Evolutionary conservation across 2,113 vertebrate species (phyloP).

Genomic region (Microtus oregoni): DNA sequence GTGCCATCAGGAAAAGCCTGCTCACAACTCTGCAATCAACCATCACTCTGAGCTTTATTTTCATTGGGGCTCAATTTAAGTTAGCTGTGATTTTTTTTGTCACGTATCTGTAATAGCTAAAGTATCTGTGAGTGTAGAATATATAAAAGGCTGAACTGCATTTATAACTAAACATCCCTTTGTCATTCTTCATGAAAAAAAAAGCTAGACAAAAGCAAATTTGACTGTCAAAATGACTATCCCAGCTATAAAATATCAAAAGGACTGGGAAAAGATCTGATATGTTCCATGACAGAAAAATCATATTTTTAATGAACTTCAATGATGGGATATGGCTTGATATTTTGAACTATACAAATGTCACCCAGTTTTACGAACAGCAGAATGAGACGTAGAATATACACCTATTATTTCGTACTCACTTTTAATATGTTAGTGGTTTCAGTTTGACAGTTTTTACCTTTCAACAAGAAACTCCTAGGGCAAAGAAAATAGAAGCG

Average conservation of each 20-base stretch:
- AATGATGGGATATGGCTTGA: slow-evolving; percentile 14
- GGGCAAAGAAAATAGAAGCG: slow-evolving; percentile 28
- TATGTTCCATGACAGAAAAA: slow-evolving; percentile 22
- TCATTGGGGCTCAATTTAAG: not conserved
- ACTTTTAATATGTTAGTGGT: slow-evolving; percentile 7
- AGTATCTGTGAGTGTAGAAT: not conserved
- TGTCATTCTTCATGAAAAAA: not conserved
- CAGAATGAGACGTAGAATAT: not conserved
- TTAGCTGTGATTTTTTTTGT: not conserved
- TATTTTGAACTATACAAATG: slow-evolving; percentile 37
- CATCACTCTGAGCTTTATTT: not conserved
- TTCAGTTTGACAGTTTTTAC: slow-evolving; percentile 39
- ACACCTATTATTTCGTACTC: not conserved
- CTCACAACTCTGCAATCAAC: too few relatives aligned
- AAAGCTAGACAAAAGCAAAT: slow-evolving; percentile 8
- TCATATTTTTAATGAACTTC: slow-evolving; percentile 25
- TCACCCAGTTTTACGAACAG: not conserved
- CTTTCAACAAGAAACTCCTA: slow-evolving; percentile 48
- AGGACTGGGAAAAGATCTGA: slow-evolving; percentile 54
- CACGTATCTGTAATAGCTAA: not conserved
- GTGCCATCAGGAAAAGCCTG: not conserved
- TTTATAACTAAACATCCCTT: not conserved
- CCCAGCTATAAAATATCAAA: slow-evolving; percentile 40
- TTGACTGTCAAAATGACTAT: slow-evolving; percentile 52
- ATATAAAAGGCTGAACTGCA: not conserved